Evolutionary conservation across 2,888 invertebrate species (phyloP).

Genomic region (Patella caerulea): DNA sequence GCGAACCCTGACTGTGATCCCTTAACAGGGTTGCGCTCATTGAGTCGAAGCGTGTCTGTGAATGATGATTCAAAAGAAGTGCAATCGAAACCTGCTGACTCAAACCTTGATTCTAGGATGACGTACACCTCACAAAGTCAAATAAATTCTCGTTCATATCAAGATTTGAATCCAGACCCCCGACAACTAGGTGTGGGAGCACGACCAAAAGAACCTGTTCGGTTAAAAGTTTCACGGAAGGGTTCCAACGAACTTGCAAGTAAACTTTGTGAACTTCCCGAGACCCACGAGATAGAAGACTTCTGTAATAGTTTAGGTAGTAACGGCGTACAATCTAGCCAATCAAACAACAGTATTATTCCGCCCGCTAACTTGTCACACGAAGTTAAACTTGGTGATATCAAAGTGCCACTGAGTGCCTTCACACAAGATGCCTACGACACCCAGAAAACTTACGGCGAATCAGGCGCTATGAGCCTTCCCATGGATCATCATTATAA

Average conservation of each 20-base stretch:
- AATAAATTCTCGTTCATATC: not conserved
- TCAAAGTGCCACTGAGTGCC: not conserved
- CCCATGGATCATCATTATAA: constrained; percentile 34
- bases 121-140: not conserved
- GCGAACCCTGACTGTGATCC: not conserved
- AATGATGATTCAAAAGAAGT: not conserved
- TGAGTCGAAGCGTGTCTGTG: not conserved
- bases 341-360: not conserved
- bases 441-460: constrained; percentile 34
- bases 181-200: not conserved
- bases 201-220: not conserved
- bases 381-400: not conserved
- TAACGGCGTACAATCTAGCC: not conserved
- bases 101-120: not conserved
- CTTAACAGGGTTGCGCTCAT: not conserved
- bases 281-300: not conserved
- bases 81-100: not conserved
- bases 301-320: no score
- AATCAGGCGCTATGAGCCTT: constrained; percentile 35
- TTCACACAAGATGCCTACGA: constrained; percentile 27
- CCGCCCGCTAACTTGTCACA: not conserved
- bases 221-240: constrained; percentile 12
- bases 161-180: no score
- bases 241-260: not conserved
- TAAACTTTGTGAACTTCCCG: constrained; percentile 9